These are phyloP conservation scores for Crotalus tigris DNA, from an alignment of 2,113 vertebrate genomes.

Conservation along the genomic window DNA sequence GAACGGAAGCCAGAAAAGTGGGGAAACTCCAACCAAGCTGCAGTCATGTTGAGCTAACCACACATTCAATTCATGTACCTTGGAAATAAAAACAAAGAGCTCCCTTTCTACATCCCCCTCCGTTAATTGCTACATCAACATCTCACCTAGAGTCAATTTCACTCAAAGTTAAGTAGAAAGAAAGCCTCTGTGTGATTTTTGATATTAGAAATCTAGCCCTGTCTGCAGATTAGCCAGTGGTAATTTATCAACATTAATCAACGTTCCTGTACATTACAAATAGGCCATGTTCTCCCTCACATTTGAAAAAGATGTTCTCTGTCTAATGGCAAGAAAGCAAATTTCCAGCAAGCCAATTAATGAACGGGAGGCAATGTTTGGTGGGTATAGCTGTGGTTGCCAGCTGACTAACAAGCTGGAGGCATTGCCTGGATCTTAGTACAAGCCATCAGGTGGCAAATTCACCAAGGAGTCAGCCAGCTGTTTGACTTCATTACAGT, in stretches of 20 bases:
- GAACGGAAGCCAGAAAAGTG: slow-evolving; percentile 7
- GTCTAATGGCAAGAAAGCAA: slow-evolving; percentile 11
- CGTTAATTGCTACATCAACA: not conserved
- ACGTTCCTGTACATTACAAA: slow-evolving; percentile 13
- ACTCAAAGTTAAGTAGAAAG: slow-evolving; percentile 20
- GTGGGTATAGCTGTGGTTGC: slow-evolving; percentile 41
- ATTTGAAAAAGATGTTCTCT: slow-evolving; percentile 33
- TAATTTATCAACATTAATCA: slow-evolving; percentile 25
- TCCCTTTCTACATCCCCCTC: not conserved
- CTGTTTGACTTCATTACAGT: slow-evolving; percentile 65
- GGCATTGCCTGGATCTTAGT: slow-evolving; percentile 49
- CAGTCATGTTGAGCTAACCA: not conserved
- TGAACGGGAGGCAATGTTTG: slow-evolving; percentile 41
- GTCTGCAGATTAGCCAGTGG: slow-evolving; percentile 3
- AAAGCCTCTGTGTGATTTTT: slow-evolving; percentile 30
- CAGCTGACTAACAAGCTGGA: slow-evolving; percentile 45
- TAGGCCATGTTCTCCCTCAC: not conserved
- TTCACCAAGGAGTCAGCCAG: slow-evolving; percentile 65
- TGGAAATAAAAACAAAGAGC: not conserved
- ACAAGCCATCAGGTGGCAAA: slow-evolving; percentile 67
- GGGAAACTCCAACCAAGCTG: not conserved
- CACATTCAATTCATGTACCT: not conserved
- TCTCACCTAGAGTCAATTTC: not conserved
- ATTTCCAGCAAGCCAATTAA: slow-evolving; percentile 60
- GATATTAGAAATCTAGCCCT: not conserved